Conservation (phyloP, 2,113 vertebrate species). For the Irena cyanogastra region DNA sequence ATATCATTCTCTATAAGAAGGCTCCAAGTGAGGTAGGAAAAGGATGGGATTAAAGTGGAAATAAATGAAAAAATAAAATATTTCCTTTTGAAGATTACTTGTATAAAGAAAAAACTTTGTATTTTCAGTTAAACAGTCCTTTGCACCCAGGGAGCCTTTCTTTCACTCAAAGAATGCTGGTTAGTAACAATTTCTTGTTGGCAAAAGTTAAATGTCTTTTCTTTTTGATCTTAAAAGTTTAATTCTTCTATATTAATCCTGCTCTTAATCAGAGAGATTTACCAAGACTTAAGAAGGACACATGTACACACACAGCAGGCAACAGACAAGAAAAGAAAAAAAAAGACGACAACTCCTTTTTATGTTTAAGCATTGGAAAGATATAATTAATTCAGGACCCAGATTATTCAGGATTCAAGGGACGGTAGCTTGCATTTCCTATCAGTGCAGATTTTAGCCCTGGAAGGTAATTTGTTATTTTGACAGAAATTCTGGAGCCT, state of each 20-base stretch:
- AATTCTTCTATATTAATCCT: slow-evolving; percentile 53
- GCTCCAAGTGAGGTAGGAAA: not conserved
- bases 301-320: slow-evolving; percentile 9
- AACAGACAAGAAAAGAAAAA: slow-evolving; percentile 4
- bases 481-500: slow-evolving; percentile 11
- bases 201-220: slow-evolving; percentile 35
- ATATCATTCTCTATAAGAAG: not conserved
- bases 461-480: not conserved
- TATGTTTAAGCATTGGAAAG: slow-evolving; percentile 48
- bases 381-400: slow-evolving; percentile 48
- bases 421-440: not conserved
- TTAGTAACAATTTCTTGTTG: slow-evolving; percentile 37
- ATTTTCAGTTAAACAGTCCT: slow-evolving; percentile 11
- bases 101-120: not conserved
- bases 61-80: slow-evolving; percentile 15
- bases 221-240: slow-evolving; percentile 51
- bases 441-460: slow-evolving; percentile 1
- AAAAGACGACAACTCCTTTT: not conserved
- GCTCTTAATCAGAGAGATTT: slow-evolving; percentile 52
- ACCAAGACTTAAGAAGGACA: slow-evolving; percentile 33
- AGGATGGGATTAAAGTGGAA: not conserved
- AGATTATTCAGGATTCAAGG: slow-evolving; percentile 37
- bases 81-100: slow-evolving; percentile 16
- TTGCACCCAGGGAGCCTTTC: not conserved
- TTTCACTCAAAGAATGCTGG: slow-evolving; percentile 24